Evolutionary conservation across 2,888 invertebrate genomes (phyloP), one percentile per base, ranked within the genome.

Genomic region (Periphyllus acericola): DNA sequence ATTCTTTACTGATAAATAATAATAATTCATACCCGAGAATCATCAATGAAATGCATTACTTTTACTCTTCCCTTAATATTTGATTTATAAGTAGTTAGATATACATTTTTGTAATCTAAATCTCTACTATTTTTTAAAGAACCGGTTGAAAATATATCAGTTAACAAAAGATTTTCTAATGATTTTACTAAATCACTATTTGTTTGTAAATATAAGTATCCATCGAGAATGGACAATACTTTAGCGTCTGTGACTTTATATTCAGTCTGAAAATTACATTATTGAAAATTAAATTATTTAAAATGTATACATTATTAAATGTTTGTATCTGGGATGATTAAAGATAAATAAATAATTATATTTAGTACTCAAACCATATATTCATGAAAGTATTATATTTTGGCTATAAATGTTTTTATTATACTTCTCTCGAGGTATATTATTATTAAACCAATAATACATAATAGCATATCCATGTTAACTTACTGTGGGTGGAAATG

Each of bases 21-120:
- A 21, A 60, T 60, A 1, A 3, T 21, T 46, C 9, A 36, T 75
- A 83, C 83, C 29, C n/a, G 8, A 11, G 1, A 0, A 34, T 75
- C 46, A 4, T 36, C 21, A 29, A 75, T 19, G 6, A 83, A 75
- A 83, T 72, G 21, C 5, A 60, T 3, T n/a, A 83, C 83, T 83
- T 83, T 83, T 55, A 83, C 83, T 55, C 83, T 52, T 29, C 83
- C 83, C 21, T 55, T 83, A 52, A 83, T 71, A 17, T 52, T 72
- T 32, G 3, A 1, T 21, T 29, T n/a, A 19, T 52, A 83, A 0
- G 25, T 25, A 21, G 83, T n/a, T 21, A 83, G 34, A 60, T 83
- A 83, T 55, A 52, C 25, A 40, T 83, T n/a, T 75, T 34, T 83
- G n/a, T 75, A 83, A 52, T 83, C 36, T n/a, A 83, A 36, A 34